These are phyloP conservation scores for Myotis planiceps DNA, from an alignment of 2,797 vertebrate genomes.

Conservation along the genomic window DNA sequence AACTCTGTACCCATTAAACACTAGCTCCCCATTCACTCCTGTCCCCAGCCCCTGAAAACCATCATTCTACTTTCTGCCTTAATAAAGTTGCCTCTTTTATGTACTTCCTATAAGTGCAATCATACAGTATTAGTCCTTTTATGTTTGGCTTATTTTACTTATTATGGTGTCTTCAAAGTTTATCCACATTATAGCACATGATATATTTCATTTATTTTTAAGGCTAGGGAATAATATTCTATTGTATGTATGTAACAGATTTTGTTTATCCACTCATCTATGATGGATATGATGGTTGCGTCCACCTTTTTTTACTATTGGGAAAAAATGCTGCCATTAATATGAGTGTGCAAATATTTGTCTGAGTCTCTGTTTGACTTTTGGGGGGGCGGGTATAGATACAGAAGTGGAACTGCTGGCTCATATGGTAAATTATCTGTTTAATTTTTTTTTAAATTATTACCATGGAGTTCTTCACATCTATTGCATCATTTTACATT, in stretches of 20 bases:
- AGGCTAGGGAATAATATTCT: not conserved
- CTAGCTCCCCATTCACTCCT: fast-evolving
- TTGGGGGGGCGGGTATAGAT: too few species aligned
- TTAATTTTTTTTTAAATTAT: not conserved
- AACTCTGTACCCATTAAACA: not conserved
- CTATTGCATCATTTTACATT: not conserved
- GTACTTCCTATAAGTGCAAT: fast-evolving
- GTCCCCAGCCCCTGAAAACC: fast-evolving
- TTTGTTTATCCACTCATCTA: not conserved
- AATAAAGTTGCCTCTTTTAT: not conserved
- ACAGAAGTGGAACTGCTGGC: not conserved
- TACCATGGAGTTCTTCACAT: not conserved
- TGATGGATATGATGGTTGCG: too few species aligned
- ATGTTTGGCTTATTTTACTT: not conserved
- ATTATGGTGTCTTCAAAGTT: not conserved
- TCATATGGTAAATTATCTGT: not conserved
- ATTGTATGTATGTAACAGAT: not conserved
- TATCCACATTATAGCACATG: not conserved
- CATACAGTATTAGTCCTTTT: not conserved
- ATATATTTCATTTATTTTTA: not conserved
- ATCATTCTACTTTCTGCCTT: not conserved
- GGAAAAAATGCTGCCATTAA: not conserved
- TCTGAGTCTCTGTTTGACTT: not conserved
- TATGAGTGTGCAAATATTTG: not conserved
- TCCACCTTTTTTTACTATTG: not conserved